phyloP scores from a whole-genome alignment of 1,140 invertebrate species.

The Chymomyza costata region DNA sequence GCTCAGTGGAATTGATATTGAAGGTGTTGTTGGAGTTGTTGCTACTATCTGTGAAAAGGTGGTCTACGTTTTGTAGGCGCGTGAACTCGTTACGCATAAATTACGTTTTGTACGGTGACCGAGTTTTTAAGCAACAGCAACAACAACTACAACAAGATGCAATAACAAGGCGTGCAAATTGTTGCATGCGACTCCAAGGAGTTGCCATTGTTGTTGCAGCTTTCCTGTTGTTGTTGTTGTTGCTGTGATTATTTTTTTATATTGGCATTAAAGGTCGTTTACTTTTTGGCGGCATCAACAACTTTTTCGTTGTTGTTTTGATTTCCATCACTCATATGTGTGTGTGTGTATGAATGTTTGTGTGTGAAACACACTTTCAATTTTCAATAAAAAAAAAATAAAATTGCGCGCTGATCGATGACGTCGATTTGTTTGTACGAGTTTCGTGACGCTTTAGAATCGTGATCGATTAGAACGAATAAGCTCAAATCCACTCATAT shows the following conservation, averaged over 20 bases:
- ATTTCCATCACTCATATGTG: slow-evolving; percentile 57
- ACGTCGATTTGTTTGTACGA: slow-evolving; percentile 59
- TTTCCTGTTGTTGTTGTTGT: slow-evolving; percentile 31
- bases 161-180: slow-evolving; percentile 40
- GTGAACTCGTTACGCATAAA: slow-evolving; percentile 71
- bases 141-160: slow-evolving; percentile 13
- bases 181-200: slow-evolving; percentile 27
- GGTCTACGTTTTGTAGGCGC: slow-evolving; percentile 60
- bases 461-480: slow-evolving; percentile 42
- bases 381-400: slow-evolving; percentile 66
- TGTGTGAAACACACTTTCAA: slow-evolving; percentile 64
- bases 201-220: slow-evolving; percentile 25
- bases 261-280: slow-evolving; percentile 72
- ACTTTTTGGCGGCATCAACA: slow-evolving; percentile 72
- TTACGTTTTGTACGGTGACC: slow-evolving; percentile 51
- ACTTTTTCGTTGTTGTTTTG: slow-evolving; percentile 66
- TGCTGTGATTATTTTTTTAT: slow-evolving; percentile 46
- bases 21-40: slow-evolving; percentile 4
- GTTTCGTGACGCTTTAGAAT: slow-evolving; percentile 52
- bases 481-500: slow-evolving; percentile 19
- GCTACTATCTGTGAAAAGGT: slow-evolving; percentile 32
- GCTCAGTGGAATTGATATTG: neutral
- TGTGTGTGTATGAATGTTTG: slow-evolving; percentile 2
- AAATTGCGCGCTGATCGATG: slow-evolving; percentile 59
- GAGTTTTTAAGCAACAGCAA: slow-evolving; percentile 46